A percentile compares a stretch with the other conserved stretches of the same genome.
These are phyloP conservation scores for Lathronympha strigana DNA, from an alignment of 2,888 invertebrate genomes.

Conservation along the genomic window DNA sequence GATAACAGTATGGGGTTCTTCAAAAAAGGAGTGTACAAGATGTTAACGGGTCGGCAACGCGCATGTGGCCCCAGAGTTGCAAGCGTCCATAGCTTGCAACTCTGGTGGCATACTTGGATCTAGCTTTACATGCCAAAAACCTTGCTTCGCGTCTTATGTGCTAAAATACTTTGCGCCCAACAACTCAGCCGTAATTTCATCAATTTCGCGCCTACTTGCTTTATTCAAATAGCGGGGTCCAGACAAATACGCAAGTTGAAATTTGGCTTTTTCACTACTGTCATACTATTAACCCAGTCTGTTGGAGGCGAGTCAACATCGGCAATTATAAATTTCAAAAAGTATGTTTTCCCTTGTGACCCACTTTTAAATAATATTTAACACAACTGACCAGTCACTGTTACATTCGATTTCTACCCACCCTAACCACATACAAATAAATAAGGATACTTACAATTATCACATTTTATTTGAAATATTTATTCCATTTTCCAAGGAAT, in stretches of 20 bases:
- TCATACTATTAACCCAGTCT: constrained; percentile 41
- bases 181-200: constrained; percentile 41
- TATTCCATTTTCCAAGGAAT: no score
- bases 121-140: constrained; percentile 38
- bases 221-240: constrained; percentile 24
- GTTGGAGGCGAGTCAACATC: constrained; percentile 35
- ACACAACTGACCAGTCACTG: no score
- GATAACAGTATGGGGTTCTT: no score
- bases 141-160: constrained; percentile 37
- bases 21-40: no score
- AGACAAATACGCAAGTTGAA: background rate
- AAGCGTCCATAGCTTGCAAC: no score
- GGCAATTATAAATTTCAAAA: constrained; percentile 32
- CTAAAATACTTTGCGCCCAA: constrained; percentile 35
- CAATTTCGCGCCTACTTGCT: constrained; percentile 42
- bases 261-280: constrained; percentile 12
- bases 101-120: no score
- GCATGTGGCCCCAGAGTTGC: no score
- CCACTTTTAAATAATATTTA: constrained; percentile 23
- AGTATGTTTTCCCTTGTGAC: constrained; percentile 21
- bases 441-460: no score
- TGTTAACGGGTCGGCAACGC: no score
- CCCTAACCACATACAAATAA: no score
- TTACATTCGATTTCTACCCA: no score
- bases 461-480: no score